Conservation (phyloP, 2,797 vertebrate genomes). For the Adrianichthys oophorus region DNA sequence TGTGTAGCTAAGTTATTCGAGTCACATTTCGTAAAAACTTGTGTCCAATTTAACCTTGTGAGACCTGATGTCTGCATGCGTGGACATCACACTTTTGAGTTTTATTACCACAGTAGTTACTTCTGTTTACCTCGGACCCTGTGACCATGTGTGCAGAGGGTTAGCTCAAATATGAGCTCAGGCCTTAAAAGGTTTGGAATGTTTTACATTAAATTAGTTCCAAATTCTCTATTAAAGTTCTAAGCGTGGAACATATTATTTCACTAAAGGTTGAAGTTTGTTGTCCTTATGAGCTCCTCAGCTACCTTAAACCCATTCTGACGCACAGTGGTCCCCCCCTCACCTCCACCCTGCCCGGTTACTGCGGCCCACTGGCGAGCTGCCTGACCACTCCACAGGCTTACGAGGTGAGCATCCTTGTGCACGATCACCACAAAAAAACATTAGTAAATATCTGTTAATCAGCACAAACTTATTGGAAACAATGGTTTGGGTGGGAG, state of each 20-base stretch:
- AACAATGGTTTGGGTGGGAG: too few species aligned
- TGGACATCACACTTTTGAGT: too few species aligned
- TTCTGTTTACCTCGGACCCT: too few species aligned
- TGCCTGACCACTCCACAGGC: conserved; percentile 94
- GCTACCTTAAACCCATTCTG: conserved; percentile 96
- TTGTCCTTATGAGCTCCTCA: conserved; percentile 73
- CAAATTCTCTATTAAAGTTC: background rate
- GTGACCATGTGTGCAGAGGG: too few species aligned
- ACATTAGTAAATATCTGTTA: background rate
- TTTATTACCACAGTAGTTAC: too few species aligned
- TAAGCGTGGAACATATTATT: background rate
- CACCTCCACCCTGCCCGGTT: conserved; percentile 90
- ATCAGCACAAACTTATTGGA: too few species aligned
- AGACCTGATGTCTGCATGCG: too few species aligned
- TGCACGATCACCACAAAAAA: conserved; percentile 11
- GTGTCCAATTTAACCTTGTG: too few species aligned
- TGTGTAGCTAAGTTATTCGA: background rate
- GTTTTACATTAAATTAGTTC: too few species aligned
- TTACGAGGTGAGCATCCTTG: conserved; percentile 84
- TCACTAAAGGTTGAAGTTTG: background rate
- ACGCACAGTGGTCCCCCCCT: conserved; percentile 95
- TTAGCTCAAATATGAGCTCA: too few species aligned
- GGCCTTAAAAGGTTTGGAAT: too few species aligned
- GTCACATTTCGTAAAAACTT: too few species aligned
- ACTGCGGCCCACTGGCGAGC: conserved; percentile 90